Evolutionary conservation across 2,113 vertebrate genomes (phyloP).

Genomic region (Oncorhynchus tshawytscha): DNA sequence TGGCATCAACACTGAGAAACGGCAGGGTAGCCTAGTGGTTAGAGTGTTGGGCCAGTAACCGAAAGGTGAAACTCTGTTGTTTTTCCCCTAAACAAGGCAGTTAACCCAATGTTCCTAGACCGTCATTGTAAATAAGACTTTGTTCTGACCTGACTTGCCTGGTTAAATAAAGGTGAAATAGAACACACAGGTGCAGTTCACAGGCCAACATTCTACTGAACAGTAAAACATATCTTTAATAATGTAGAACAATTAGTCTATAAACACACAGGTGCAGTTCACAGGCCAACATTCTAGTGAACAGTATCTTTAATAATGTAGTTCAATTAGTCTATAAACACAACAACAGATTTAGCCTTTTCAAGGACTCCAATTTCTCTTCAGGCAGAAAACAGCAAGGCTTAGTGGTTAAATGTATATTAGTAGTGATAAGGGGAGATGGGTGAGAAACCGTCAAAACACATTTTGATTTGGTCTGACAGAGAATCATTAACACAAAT

Average conservation of each 20-base stretch:
- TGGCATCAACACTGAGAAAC: slow-evolving; percentile 36
- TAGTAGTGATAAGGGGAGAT: neutral
- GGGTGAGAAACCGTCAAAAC: too few species aligned
- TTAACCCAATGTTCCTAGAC: too few species aligned
- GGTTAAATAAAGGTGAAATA: too few species aligned
- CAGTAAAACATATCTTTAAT: slow-evolving; percentile 6
- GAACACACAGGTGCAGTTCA: neutral
- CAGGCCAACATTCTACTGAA: neutral
- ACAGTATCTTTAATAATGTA: neutral
- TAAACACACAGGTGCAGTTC: neutral
- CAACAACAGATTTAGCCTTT: too few species aligned
- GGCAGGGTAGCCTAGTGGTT: too few species aligned
- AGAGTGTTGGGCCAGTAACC: too few species aligned
- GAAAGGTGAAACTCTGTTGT: too few species aligned
- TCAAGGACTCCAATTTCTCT: neutral
- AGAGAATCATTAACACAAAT: neutral
- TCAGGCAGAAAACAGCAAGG: neutral
- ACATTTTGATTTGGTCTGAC: neutral
- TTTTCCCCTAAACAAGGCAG: too few species aligned
- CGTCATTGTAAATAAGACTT: too few species aligned
- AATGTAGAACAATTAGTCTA: too few species aligned
- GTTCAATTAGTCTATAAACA: neutral
- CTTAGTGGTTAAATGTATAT: neutral
- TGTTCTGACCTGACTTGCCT: too few species aligned
- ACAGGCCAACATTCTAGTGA: neutral